Evolutionary conservation across 1,140 invertebrate species (phyloP), one percentile per base, ranked within the genome.

Genomic region (Lethocerus indicus): DNA sequence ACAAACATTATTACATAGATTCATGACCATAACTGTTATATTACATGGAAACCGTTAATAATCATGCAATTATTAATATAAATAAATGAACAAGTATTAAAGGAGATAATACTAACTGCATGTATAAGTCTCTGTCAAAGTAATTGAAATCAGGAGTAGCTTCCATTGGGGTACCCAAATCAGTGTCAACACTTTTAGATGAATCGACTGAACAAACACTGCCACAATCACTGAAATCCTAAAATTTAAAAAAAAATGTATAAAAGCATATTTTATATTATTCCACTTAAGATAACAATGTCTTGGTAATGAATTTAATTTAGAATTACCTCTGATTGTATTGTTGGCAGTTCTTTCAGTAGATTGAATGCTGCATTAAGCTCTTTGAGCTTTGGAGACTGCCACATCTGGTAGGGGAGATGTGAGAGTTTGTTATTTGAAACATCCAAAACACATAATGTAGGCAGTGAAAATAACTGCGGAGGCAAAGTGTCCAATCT

Each of bases 371-470:
- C 82, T 0, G 83, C 78, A 64, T 95, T 96, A 12, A 98, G 63
- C 63, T 96, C 92, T 50, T 86, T 76, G 23, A 97, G 66, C 53
- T 83, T 83, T 0, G 87, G 86, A 1, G 88, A 76, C n/a, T 74
- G 67, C 95, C 95, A 98, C 63, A 98, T 70, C 50, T 81, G 79
- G 41, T 80, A 75, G 0, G 93, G 91, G 28, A 97, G 62, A 45
- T 72, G 68, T 37, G 83, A 81, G n/a, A 98, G 65, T 62, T 90
- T 89, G 64, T 98, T 98, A 60, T 94, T 89, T 0, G 90, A 90
- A 0, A 93, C 75, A 64, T 97, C 91, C 54, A 98, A 68, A 3
- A 82, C 81, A 20, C 77, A 72, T 1, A 98, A 66, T 0, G 75
- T 66, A 0, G 88, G 87, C 35, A 97, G 69, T 21, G 74, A 72